These are phyloP conservation scores for Tenthredo amoena DNA, from an alignment of 2,888 invertebrate genomes.

Conservation along the genomic window DNA sequence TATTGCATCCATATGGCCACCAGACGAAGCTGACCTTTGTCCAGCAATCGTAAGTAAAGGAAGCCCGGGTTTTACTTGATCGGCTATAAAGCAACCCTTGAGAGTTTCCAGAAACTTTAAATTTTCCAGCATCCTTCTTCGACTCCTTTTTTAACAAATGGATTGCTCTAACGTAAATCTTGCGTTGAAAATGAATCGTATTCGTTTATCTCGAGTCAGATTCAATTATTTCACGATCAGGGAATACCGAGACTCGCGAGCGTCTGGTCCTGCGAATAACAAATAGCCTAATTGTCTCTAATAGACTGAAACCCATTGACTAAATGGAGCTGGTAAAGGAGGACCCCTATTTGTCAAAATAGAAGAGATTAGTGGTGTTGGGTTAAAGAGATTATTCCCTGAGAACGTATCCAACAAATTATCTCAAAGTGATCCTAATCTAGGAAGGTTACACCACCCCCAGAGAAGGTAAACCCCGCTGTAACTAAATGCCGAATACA, in stretches of 20 bases:
- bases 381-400: conserved; percentile 27
- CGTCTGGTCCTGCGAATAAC: not conserved
- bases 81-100: not conserved
- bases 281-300: not conserved
- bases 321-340: not conserved
- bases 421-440: conserved; percentile 57
- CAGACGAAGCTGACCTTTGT: not conserved
- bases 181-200: not conserved
- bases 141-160: not conserved
- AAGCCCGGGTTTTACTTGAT: not conserved
- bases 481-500: conserved; percentile 3
- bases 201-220: not conserved
- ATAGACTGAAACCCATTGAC: not conserved
- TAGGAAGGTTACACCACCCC: conserved; percentile 36
- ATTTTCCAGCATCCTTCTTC: not conserved
- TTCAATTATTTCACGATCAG: not conserved
- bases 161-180: not conserved
- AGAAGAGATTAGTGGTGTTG: conserved; percentile 26
- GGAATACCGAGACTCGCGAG: not conserved
- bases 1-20: conserved; percentile 2
- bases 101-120: not conserved
- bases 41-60: not conserved
- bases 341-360: conserved; percentile 47
- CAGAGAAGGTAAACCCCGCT: not conserved
- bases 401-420: conserved; percentile 44